A percentile compares a stretch with the other conserved stretches of the same genome.
Evolutionary conservation across 1,140 invertebrate genomes (phyloP).

Genomic region (Microplitis demolitor): DNA sequence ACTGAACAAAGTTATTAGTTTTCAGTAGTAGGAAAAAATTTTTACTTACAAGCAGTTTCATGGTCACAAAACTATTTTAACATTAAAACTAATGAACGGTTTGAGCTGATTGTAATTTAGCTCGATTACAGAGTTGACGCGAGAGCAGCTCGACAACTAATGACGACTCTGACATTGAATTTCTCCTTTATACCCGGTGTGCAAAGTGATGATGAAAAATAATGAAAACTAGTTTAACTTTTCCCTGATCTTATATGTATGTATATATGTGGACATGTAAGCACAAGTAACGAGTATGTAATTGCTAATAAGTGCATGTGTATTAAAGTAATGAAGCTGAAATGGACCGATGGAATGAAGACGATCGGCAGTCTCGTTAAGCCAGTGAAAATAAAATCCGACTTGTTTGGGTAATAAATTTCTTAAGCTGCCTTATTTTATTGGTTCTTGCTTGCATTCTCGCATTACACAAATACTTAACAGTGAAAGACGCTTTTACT

Average conservation of each 20-base stretch:
- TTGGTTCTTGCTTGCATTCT: not conserved
- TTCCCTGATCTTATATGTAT: slow-evolving; percentile 35
- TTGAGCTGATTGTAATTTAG: not conserved
- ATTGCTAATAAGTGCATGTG: too few species aligned
- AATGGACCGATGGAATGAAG: too few species aligned
- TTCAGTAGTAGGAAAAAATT: not conserved
- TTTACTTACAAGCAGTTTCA: not conserved
- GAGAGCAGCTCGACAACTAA: slow-evolving; percentile 42
- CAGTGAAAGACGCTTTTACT: not conserved
- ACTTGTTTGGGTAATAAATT: not conserved
- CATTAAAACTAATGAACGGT: not conserved
- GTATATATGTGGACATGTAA: not conserved
- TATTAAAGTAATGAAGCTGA: too few species aligned
- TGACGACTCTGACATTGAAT: slow-evolving; percentile 58
- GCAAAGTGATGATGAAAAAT: slow-evolving; percentile 46
- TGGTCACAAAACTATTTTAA: not conserved
- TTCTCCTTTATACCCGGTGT: slow-evolving; percentile 58
- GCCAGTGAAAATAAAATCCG: slow-evolving; percentile 16
- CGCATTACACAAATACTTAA: not conserved
- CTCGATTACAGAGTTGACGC: not conserved
- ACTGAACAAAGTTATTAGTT: too few species aligned
- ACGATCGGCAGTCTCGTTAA: not conserved
- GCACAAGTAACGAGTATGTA: not conserved
- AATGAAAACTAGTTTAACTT: slow-evolving; percentile 59
- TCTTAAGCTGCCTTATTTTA: not conserved